Conservation (phyloP, 2,797 vertebrate species). For the Pempheris klunzingeri region DNA sequence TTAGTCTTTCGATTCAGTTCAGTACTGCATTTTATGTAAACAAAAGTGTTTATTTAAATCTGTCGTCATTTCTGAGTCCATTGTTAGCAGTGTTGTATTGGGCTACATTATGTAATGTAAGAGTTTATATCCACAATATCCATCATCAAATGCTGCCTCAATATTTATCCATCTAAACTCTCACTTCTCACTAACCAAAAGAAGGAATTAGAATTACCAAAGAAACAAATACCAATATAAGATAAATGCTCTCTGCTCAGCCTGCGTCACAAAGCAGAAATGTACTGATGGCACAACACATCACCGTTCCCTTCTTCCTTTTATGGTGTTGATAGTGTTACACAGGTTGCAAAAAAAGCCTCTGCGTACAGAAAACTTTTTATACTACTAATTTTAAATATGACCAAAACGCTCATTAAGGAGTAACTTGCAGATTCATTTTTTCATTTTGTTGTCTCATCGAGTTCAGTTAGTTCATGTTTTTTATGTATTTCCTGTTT, state of each 20-base stretch:
- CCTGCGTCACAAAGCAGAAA: constrained; percentile 37
- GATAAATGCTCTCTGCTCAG: background rate
- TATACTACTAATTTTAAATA: no score
- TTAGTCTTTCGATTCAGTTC: background rate
- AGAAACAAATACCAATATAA: background rate
- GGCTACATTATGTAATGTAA: background rate
- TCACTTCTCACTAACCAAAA: background rate
- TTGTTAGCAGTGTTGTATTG: background rate
- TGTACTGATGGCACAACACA: background rate
- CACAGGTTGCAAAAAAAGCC: background rate
- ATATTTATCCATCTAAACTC: background rate
- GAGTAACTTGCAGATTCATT: no score
- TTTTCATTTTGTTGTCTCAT: no score
- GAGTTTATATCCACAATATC: background rate
- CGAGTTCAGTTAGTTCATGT: no score
- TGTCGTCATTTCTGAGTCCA: background rate
- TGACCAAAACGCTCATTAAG: no score
- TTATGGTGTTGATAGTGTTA: constrained; percentile 37
- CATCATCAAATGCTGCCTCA: background rate
- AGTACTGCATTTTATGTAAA: background rate
- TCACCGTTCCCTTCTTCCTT: constrained; percentile 29
- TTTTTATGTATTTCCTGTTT: no score
- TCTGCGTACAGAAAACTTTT: constrained; percentile 21
- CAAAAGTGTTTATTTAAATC: background rate
- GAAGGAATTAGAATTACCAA: background rate